Conservation (phyloP, 2,888 invertebrate genomes). For the Coleophora deauratella region DNA sequence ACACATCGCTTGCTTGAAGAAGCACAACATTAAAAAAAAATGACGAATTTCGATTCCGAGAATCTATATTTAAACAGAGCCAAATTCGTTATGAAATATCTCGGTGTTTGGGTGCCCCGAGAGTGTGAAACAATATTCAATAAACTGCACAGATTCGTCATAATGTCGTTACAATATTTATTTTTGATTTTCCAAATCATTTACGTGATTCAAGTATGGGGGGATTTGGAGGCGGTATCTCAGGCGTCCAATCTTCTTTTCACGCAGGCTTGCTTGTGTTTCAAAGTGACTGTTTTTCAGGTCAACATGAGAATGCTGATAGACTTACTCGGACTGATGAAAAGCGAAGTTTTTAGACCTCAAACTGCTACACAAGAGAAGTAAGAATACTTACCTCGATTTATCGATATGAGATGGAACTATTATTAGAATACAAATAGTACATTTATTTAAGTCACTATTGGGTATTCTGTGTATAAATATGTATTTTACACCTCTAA, state of each 20-base stretch:
- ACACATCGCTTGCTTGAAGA: too few relatives aligned
- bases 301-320: conserved; percentile 35
- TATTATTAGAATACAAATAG: too few relatives aligned
- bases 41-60: conserved; percentile 15
- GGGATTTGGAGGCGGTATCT: conserved; percentile 53
- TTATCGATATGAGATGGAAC: too few relatives aligned
- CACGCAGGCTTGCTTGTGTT: conserved; percentile 59
- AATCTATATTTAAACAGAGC: conserved; percentile 50
- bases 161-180: conserved; percentile 44
- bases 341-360: conserved; percentile 41
- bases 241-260: conserved; percentile 54
- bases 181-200: conserved; percentile 54
- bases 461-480: too few relatives aligned
- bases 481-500: too few relatives aligned
- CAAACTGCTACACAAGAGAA: conserved; percentile 35
- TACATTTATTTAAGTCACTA: too few relatives aligned
- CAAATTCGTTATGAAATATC: conserved; percentile 47
- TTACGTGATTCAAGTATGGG: conserved; percentile 53
- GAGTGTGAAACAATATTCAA: conserved; percentile 25
- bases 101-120: conserved; percentile 55
- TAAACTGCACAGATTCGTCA: conserved; percentile 36
- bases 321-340: conserved; percentile 40
- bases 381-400: conserved; percentile 23
- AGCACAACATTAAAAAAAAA: too few relatives aligned
- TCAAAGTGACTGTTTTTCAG: conserved; percentile 53